Base-by-base conservation (phyloP, 2,888 invertebrate genomes). In the Mongoloraphidia duomilia region DNA sequence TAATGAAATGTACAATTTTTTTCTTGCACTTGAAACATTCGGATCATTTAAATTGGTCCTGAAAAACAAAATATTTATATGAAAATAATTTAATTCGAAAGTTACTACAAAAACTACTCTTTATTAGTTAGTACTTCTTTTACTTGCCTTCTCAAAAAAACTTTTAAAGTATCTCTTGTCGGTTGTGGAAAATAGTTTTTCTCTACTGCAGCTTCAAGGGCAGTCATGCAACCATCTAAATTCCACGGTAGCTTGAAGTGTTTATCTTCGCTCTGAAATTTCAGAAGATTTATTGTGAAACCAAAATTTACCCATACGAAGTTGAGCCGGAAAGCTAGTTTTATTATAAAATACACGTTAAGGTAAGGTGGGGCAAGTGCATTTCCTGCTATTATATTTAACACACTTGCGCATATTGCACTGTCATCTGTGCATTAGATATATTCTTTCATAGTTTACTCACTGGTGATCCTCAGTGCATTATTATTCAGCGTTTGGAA, bases 221-320 rank as follows among this genome's bases (percentile, higher is more conserved):
- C 72, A 9, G 69, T 60, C 55, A 78, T 73, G 54, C 82, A 82
- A 2, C 77, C 75, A 0, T 77, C 74, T 5, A 82, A 63, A 48
- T 79, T 73, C 77, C 80, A 81, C 1, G 77, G 70, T 8, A 78
- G 70, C 57, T 73, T 74, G 55, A 71, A 73, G 12, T 66, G 66
- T 59, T 83, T 84, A 60, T 82, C 79, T 65, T 87, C 86, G 9
- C 79, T 71, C 82, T 82, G 67, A 33, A 67, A 68, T 26, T 10
- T 34, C 2, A 14, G 12, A 36, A 37, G 34, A 46, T 12, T 41
- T 14, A n/a, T 41, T 44, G 11, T 4, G 34, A 41, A 34, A 36
- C 42, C 14, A 9, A 35, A 26, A 26, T 50, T 40, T 53, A 42
- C 17, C 13, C 34, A 39, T 41, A 45, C 34, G 38, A 42, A 33